Percentiles rank a stretch among this genome's conserved stretches.
phyloP scores from a whole-genome alignment of 2,113 vertebrate species.

The Dipodomys merriami region DNA sequence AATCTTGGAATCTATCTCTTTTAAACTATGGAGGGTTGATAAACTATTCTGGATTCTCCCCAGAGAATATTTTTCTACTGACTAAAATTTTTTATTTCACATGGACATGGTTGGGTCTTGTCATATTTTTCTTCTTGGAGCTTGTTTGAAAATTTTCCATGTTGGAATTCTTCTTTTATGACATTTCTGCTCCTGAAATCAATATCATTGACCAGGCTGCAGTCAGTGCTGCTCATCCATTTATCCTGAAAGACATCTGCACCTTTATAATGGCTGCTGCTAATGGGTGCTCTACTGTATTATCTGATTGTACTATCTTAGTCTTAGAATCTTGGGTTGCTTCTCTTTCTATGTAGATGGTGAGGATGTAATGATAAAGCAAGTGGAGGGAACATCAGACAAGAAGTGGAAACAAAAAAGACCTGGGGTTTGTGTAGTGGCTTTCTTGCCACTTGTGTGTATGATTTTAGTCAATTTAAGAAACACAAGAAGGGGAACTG shows the following conservation, averaged over 20 bases:
- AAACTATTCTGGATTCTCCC: neutral
- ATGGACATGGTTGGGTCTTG: neutral
- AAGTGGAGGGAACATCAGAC: neutral
- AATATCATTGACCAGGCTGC: neutral
- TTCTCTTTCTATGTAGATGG: neutral
- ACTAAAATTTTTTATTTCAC: neutral
- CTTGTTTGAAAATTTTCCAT: neutral
- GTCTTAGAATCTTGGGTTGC: neutral
- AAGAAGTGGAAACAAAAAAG: neutral
- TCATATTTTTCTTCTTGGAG: neutral
- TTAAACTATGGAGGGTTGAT: neutral
- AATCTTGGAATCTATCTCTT: neutral
- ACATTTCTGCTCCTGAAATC: neutral
- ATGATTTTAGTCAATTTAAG: neutral
- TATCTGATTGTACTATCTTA: neutral
- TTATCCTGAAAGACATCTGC: neutral
- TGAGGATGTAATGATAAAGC: neutral
- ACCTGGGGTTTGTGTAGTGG: neutral
- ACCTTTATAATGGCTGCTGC: neutral
- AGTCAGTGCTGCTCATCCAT: neutral
- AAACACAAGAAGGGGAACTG: neutral
- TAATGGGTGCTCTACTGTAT: neutral
- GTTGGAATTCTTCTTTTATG: neutral
- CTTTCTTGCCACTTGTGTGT: neutral
- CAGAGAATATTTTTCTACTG: slow-evolving; percentile 14